These are phyloP conservation scores for Rattus rattus DNA, from an alignment of 2,113 vertebrate genomes.

Conservation along the genomic window DNA sequence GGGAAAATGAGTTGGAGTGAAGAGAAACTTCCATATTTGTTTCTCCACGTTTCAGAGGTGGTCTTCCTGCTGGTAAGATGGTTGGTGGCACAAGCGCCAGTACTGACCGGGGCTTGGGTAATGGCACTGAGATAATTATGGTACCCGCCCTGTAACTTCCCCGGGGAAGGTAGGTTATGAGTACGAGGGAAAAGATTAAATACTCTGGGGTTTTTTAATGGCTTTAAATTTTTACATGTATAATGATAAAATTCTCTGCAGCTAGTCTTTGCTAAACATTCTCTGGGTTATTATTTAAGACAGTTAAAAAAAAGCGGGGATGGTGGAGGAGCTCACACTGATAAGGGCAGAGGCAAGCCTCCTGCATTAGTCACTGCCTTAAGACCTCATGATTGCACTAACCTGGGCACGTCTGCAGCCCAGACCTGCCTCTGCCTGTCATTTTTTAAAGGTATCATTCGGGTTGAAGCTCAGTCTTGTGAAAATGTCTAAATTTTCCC, in stretches of 20 bases:
- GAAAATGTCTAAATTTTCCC: constrained; percentile 88
- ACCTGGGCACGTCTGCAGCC: background rate
- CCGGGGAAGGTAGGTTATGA: background rate
- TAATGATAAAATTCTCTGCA: constrained; percentile 60
- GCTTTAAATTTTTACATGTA: constrained; percentile 57
- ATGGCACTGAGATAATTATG: background rate
- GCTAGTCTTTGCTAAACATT: constrained; percentile 51
- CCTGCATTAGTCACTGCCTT: background rate
- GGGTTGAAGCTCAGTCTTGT: constrained; percentile 79
- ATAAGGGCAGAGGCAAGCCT: constrained; percentile 61
- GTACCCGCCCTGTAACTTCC: constrained; percentile 38
- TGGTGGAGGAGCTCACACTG: background rate
- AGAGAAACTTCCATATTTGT: constrained; percentile 41
- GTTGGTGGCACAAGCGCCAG: background rate
- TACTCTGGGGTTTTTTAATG: constrained; percentile 54
- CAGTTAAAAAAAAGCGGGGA: background rate
- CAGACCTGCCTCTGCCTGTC: constrained; percentile 71
- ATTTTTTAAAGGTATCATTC: constrained; percentile 74
- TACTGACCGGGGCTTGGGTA: background rate
- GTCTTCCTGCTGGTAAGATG: background rate
- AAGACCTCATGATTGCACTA: fast-evolving
- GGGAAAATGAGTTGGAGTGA: background rate
- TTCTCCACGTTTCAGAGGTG: background rate
- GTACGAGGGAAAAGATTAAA: constrained; percentile 17
- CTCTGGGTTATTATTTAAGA: constrained; percentile 63